Percentiles rank a stretch among this genome's conserved stretches.
These are phyloP conservation scores for Triplophysa bombifrons DNA, from an alignment of 2,797 vertebrate genomes.

Conservation along the genomic window DNA sequence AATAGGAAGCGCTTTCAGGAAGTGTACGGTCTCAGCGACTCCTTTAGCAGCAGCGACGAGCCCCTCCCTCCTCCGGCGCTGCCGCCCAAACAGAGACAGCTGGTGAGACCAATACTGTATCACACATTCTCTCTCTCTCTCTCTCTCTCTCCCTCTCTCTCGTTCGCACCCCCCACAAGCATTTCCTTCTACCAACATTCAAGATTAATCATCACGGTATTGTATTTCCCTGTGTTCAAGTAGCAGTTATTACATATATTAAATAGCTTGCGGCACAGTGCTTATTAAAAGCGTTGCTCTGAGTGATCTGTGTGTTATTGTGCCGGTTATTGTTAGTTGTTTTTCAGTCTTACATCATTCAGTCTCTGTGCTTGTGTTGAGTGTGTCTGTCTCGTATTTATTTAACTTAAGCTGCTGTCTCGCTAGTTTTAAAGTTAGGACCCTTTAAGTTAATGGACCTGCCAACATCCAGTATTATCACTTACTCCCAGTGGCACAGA, in stretches of 20 bases:
- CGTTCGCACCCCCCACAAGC: constrained; percentile 2
- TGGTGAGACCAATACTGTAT: constrained; percentile 75
- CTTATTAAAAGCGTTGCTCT: background rate
- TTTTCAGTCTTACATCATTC: constrained; percentile 12
- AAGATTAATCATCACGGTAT: constrained; percentile 8
- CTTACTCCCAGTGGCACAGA: no score
- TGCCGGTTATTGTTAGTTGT: background rate
- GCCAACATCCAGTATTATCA: background rate
- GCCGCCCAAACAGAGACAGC: constrained; percentile 89
- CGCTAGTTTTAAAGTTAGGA: background rate
- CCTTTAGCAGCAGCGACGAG: constrained; percentile 77
- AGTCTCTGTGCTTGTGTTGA: background rate
- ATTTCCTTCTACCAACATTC: background rate
- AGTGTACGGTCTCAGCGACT: constrained; percentile 80
- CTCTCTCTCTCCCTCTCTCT: background rate
- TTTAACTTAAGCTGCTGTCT: background rate
- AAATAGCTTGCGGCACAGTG: constrained; percentile 3
- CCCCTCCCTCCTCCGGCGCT: constrained; percentile 80
- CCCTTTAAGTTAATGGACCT: background rate
- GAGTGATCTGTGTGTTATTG: background rate
- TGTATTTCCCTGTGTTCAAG: constrained; percentile 8
- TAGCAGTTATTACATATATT: background rate
- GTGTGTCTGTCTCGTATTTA: constrained; percentile 1
- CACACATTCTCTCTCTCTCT: background rate
- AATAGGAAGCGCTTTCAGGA: constrained; percentile 81